Percentiles rank a stretch among this genome's conserved stretches.
Conservation (phyloP, 2,113 vertebrate genomes). For the Coregonus clupeaformis region DNA sequence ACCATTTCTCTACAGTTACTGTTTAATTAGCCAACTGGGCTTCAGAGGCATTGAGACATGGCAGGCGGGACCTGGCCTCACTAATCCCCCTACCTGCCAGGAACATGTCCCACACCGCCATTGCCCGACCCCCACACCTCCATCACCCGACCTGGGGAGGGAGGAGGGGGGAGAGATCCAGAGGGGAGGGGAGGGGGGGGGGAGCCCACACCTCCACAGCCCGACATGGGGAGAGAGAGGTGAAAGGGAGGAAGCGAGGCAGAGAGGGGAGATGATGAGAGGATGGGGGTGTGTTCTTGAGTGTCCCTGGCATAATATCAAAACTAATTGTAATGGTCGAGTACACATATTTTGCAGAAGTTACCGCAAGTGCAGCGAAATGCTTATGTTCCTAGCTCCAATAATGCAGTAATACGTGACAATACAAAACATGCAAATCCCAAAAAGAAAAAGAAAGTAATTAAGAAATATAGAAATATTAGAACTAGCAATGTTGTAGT, state of each 20-base stretch:
- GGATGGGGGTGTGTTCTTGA: not conserved
- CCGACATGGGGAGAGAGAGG: not conserved
- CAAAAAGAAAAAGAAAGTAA: too few species aligned
- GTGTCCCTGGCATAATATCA: not conserved
- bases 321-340: constrained; percentile 11
- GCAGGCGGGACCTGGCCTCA: constrained; percentile 49
- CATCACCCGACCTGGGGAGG: not conserved
- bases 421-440: too few species aligned
- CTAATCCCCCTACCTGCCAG: constrained; percentile 59
- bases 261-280: too few species aligned
- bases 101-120: constrained; percentile 50
- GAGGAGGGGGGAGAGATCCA: not conserved
- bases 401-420: too few species aligned
- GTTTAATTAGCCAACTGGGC: constrained; percentile 67
- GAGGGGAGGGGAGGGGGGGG: not conserved
- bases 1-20: constrained; percentile 55
- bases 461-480: too few species aligned
- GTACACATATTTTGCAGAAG: too few species aligned
- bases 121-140: constrained; percentile 14
- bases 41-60: constrained; percentile 64
- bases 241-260: not conserved
- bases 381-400: too few species aligned
- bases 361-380: too few species aligned
- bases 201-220: not conserved
- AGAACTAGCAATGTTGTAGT: too few species aligned